Evolutionary conservation across 2,113 vertebrate species (phyloP).

Genomic region (Phyllopteryx taeniolatus): DNA sequence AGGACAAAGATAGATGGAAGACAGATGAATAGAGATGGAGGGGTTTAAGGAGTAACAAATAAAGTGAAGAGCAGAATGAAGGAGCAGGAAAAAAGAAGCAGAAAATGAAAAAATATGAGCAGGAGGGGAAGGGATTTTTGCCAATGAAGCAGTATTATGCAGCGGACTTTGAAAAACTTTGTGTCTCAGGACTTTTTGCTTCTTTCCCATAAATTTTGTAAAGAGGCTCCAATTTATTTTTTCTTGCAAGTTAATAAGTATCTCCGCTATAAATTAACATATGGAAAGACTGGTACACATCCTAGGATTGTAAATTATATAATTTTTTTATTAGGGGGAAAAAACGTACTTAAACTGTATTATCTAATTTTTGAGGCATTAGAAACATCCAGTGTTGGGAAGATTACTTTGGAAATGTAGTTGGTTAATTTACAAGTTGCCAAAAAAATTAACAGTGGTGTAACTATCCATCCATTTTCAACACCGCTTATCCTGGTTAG

Average conservation of each 20-base stretch:
- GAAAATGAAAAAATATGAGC: constrained; percentile 1
- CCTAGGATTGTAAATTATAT: not conserved
- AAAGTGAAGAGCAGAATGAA: constrained; percentile 22
- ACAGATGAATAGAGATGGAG: constrained; percentile 37
- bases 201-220: not conserved
- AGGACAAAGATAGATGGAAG: constrained; percentile 48
- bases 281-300: not conserved
- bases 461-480: no score
- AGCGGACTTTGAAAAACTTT: constrained; percentile 7
- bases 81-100: constrained; percentile 22
- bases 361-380: not conserved
- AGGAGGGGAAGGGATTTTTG: not conserved
- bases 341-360: no score
- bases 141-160: not conserved
- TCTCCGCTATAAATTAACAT: not conserved
- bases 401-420: no score
- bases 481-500: no score
- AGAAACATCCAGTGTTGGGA: not conserved
- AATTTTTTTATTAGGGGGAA: no score
- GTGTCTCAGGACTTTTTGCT: constrained; percentile 4
- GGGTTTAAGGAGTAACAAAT: constrained; percentile 29
- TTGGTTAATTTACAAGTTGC: no score
- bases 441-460: no score
- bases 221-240: not conserved
- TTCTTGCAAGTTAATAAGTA: not conserved